Evolutionary conservation across 2,113 vertebrate species (phyloP).

Genomic region (Psammodynastes pulverulentus): DNA sequence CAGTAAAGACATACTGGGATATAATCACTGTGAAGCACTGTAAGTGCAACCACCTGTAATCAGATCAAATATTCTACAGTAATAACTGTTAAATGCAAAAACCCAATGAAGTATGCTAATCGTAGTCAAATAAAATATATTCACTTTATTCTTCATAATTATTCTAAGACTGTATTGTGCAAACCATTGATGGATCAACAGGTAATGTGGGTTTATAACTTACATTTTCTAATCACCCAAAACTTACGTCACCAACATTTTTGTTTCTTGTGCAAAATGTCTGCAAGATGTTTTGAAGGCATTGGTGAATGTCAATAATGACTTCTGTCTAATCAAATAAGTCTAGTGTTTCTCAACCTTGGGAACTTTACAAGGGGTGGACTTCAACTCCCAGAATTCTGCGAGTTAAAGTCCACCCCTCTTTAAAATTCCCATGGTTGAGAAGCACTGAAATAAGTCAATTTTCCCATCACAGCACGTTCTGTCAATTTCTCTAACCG

Average conservation of each 20-base stretch:
- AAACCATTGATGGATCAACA: neutral
- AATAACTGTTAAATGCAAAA: neutral
- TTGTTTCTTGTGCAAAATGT: neutral
- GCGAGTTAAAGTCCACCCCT: neutral
- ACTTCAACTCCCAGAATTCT: neutral
- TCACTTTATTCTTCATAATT: neutral
- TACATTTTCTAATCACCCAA: neutral
- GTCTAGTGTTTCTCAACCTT: neutral
- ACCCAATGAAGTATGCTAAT: neutral
- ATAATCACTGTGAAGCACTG: neutral
- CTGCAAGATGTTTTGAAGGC: neutral
- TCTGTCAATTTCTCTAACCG: neutral
- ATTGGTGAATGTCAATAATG: neutral
- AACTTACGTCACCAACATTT: neutral
- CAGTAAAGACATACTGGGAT: neutral
- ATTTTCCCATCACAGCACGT: neutral
- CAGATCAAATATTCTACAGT: neutral
- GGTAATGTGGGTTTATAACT: neutral
- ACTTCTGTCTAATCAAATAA: neutral
- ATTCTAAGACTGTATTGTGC: neutral
- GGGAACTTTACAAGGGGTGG: too few species aligned
- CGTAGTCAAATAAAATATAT: neutral
- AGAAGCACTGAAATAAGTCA: neutral
- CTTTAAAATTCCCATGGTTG: neutral
- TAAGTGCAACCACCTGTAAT: neutral